A percentile compares a stretch with the other conserved stretches of the same genome.
Conservation (phyloP, 1,140 invertebrate species). For the Drosophila parvula region DNA sequence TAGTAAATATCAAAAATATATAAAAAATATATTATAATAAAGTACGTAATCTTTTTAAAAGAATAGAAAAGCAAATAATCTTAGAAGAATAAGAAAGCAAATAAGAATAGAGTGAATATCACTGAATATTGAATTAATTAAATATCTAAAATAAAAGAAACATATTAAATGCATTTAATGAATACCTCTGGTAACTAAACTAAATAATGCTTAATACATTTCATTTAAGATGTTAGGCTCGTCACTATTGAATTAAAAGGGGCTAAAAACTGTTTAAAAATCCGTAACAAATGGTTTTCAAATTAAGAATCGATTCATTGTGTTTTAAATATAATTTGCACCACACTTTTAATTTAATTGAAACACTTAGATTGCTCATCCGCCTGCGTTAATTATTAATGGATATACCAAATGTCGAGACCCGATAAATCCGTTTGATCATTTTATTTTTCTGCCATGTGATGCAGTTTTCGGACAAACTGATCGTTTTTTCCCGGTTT, state of each 20-base stretch:
- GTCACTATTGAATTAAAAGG: background rate
- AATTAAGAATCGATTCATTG: background rate
- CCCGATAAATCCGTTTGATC: background rate
- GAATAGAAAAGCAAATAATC: no score
- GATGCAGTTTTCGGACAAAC: constrained; percentile 63
- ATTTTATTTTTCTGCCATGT: constrained; percentile 26
- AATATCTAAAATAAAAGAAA: background rate
- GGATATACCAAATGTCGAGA: constrained; percentile 10
- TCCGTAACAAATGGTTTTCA: background rate
- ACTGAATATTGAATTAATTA: background rate
- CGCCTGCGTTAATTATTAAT: background rate
- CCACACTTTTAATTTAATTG: background rate
- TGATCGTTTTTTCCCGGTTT: constrained; percentile 30
- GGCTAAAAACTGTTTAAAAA: background rate
- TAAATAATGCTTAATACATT: background rate
- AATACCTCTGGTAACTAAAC: background rate
- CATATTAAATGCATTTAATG: background rate
- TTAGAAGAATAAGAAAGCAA: background rate
- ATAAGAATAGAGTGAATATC: background rate
- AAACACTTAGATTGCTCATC: background rate
- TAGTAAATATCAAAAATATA: background rate
- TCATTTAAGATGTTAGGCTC: background rate
- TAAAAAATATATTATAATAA: background rate
- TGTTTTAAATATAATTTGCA: background rate
- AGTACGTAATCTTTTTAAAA: no score